These are phyloP conservation scores for Drosophila mulleri DNA, from an alignment of 2,888 invertebrate species.

Conservation along the genomic window DNA sequence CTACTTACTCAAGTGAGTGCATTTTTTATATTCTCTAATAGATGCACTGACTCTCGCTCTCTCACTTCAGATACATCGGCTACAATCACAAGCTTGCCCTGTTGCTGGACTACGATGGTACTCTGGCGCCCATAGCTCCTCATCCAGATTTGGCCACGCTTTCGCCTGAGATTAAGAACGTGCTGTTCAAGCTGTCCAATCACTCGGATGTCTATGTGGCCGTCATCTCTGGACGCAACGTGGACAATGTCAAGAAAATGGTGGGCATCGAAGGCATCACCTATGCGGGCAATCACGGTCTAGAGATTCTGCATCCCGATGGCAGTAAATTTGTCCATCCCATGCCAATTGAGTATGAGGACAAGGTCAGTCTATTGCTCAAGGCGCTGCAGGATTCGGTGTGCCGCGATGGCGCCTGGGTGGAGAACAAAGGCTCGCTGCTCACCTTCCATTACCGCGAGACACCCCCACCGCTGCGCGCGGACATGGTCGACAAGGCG, in stretches of 20 bases:
- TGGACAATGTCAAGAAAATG: slow-evolving; percentile 95
- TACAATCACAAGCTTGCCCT: slow-evolving; percentile 93
- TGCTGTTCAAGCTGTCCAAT: slow-evolving; percentile 92
- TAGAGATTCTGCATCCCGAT: slow-evolving; percentile 95
- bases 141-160: slow-evolving; percentile 95
- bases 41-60: slow-evolving; percentile 56
- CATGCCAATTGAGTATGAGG: slow-evolving; percentile 94
- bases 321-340: slow-evolving; percentile 96
- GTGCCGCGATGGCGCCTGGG: slow-evolving; percentile 95
- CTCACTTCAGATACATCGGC: slow-evolving; percentile 90
- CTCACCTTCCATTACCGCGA: slow-evolving; percentile 95
- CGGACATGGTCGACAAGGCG: slow-evolving; percentile 90
- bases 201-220: slow-evolving; percentile 95
- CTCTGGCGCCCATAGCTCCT: slow-evolving; percentile 94
- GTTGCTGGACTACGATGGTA: slow-evolving; percentile 94
- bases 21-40: neutral
- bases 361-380: slow-evolving; percentile 91
- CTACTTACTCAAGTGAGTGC: slow-evolving; percentile 92
- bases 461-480: slow-evolving; percentile 90
- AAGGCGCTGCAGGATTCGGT: slow-evolving; percentile 93
- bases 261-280: slow-evolving; percentile 96
- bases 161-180: slow-evolving; percentile 93
- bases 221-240: slow-evolving; percentile 93
- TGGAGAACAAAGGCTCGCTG: slow-evolving; percentile 95
- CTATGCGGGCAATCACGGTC: slow-evolving; percentile 95